phyloP scores from a whole-genome alignment of 2,113 vertebrate genomes.

The Mormyrus lacerda region DNA sequence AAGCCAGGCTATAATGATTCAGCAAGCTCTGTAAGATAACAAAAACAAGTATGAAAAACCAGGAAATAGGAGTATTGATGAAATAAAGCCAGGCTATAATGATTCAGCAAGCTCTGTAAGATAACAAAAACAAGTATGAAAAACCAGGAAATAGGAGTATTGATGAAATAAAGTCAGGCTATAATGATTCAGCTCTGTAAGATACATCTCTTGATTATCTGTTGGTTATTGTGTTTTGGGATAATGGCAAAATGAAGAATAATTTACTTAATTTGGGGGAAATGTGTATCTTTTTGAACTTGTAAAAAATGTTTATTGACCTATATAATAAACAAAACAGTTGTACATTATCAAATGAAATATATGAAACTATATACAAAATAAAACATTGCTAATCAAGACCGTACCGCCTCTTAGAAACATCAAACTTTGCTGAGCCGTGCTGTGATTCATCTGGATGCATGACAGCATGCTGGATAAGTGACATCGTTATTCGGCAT shows the following conservation, averaged over 20 bases:
- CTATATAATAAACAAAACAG: neutral
- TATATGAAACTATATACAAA: neutral
- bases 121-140: no score
- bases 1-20: neutral
- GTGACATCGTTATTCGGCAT: neutral
- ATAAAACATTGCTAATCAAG: neutral
- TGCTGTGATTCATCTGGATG: neutral
- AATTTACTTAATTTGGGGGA: neutral
- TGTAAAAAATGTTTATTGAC: slow-evolving; percentile 17
- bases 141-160: neutral
- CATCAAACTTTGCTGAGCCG: neutral
- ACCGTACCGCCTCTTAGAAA: neutral
- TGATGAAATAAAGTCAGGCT: neutral
- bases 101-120: neutral
- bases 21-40: neutral
- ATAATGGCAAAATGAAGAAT: neutral
- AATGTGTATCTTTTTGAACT: neutral
- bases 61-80: neutral
- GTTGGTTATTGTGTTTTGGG: neutral
- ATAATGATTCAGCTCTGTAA: neutral
- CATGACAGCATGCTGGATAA: neutral
- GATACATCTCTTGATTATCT: neutral
- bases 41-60: neutral
- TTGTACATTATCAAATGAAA: neutral
- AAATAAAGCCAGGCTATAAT: neutral